Percentiles rank a stretch among this genome's conserved stretches.
Evolutionary conservation across 2,888 invertebrate genomes (phyloP).

Genomic region (Steromphala cineraria): DNA sequence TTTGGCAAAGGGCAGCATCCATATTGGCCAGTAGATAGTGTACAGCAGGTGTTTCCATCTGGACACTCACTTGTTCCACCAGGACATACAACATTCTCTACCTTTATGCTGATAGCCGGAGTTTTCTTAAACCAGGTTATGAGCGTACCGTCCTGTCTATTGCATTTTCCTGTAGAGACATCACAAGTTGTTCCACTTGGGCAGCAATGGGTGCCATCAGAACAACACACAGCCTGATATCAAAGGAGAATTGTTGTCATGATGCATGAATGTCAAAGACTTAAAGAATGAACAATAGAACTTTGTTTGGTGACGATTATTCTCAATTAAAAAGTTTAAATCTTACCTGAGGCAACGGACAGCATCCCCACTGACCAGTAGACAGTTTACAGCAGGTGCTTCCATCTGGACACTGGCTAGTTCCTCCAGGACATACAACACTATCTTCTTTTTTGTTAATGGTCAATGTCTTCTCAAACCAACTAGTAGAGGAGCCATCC

Average conservation of each 20-base stretch:
- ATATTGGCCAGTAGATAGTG: neutral
- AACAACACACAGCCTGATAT: no score
- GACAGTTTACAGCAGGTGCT: conserved; percentile 60
- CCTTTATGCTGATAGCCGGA: neutral
- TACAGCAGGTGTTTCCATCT: no score
- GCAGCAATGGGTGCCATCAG: conserved; percentile 63
- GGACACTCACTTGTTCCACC: no score
- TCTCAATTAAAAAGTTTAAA: no score
- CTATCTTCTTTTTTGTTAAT: neutral
- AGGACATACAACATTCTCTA: no score
- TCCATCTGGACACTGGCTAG: conserved; percentile 48
- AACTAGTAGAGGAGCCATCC: neutral
- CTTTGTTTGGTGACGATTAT: no score
- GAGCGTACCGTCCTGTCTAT: conserved; percentile 37
- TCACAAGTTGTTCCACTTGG: conserved; percentile 46
- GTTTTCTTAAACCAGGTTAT: conserved; percentile 10
- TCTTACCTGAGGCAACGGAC: conserved; percentile 30
- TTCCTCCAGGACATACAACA: conserved; percentile 42
- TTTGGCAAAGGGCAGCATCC: conserved; percentile 37
- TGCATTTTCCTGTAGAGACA: conserved; percentile 58
- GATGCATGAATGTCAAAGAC: no score
- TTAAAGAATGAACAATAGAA: no score
- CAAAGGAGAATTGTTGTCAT: no score
- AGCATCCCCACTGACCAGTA: conserved; percentile 49
- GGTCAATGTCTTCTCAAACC: neutral